Evolutionary conservation across 2,888 invertebrate genomes (phyloP), one percentile per base, ranked within the genome.

Genomic region (Cantharis flavilabris): DNA sequence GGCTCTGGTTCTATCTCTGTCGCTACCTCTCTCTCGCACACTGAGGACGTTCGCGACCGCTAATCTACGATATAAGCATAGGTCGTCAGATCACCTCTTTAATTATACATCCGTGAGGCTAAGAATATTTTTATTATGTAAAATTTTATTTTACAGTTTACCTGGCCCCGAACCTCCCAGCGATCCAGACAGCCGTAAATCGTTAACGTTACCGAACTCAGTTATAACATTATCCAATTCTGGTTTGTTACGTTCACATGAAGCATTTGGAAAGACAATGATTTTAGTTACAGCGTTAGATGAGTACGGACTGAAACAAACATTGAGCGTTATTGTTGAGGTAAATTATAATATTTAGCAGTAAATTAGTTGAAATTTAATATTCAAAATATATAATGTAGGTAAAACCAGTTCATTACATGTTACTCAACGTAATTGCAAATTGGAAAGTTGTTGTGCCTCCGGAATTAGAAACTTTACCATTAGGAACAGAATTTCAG

Each of bases 261-360:
- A 86, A 20, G 81, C 80, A 5, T 80, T 87, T 30, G 91, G 91
- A 30, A 81, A 81, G 30, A 85, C 87, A 1, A 86, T 89, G 63
- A 82, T 92, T 9, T 83, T 90, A 14, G 85, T 92, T 49, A 88
- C 88, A 3, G 88, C 90, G 1, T 86, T 85, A 14, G 92, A 92
- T 83, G 89, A 89, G 30, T 89, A 89, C 83, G 91, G 91, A 4
- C 84, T 91, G 16, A 89, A 89, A 78, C 91, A 92, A 83, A 89
- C 88, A 0, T 76, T 91, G 13, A 89, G 88, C 71, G 83, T 91
- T 33, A 87, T 89, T 3, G 88, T 91, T 9, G 90, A 91, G 88
- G 91, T 91, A 84, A 83, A 81, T 69, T 16, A 11, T 63, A 13
- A 23, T 64, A 33, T 26, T 30, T 49, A 73, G 13, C 13, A 16